Conservation (phyloP, 2,888 invertebrate genomes). For the Aphodius sticticus region DNA sequence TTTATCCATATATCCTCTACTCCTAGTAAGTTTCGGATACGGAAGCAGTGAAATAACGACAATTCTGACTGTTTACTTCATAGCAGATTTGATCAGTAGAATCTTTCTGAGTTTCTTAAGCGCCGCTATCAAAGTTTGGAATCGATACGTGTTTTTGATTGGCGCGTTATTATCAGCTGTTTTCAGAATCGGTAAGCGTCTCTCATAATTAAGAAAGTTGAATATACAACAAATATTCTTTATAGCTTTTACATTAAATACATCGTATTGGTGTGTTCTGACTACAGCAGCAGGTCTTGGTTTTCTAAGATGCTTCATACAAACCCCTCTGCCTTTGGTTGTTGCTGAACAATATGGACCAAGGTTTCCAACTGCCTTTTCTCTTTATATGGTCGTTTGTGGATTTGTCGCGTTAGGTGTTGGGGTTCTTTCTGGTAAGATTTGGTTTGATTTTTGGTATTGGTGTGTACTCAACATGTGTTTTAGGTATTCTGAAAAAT, state of each 20-base stretch:
- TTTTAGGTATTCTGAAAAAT: slow-evolving; percentile 68
- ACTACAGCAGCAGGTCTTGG: slow-evolving; percentile 70
- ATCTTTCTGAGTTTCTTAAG: slow-evolving; percentile 70
- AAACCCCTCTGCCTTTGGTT: slow-evolving; percentile 73
- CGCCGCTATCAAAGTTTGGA: slow-evolving; percentile 67
- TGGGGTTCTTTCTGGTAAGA: slow-evolving; percentile 72
- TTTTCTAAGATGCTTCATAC: slow-evolving; percentile 73
- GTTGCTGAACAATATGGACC: slow-evolving; percentile 74
- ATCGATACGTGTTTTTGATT: slow-evolving; percentile 70
- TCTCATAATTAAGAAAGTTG: background rate
- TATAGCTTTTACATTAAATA: slow-evolving; percentile 65
- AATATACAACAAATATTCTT: background rate
- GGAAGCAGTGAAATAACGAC: slow-evolving; percentile 68
- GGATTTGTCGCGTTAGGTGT: slow-evolving; percentile 73
- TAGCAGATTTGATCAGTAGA: slow-evolving; percentile 72
- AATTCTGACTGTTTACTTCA: slow-evolving; percentile 74
- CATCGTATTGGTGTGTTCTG: slow-evolving; percentile 67
- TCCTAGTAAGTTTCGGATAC: slow-evolving; percentile 67
- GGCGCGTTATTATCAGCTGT: slow-evolving; percentile 72
- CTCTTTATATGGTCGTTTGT: slow-evolving; percentile 75
- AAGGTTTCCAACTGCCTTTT: slow-evolving; percentile 76
- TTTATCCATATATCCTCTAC: slow-evolving; percentile 72
- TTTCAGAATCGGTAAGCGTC: slow-evolving; percentile 69
- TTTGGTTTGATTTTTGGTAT: background rate
- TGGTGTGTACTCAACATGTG: slow-evolving; percentile 33